Percentiles rank a stretch among this genome's conserved stretches.
Conservation (phyloP, 35 echinoderm and acorn worm genomes). For the Strongylocentrotus purpuratus region DNA sequence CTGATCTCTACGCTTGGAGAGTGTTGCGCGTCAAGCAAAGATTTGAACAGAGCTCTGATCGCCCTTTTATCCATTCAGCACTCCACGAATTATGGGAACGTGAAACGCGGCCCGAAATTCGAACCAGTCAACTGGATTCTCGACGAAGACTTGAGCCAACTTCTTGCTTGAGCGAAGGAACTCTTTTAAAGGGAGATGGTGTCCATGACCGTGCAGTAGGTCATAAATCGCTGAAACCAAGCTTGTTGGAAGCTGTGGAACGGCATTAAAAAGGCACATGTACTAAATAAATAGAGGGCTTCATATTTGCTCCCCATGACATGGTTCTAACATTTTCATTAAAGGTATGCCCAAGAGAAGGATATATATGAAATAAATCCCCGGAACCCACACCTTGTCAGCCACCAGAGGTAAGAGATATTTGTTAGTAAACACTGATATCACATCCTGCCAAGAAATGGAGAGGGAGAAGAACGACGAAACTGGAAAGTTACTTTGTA, state of each 20-base stretch:
- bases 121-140: neutral
- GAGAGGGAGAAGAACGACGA: neutral
- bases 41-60: neutral
- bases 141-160: neutral
- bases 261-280: neutral
- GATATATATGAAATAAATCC: neutral
- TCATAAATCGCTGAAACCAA: too few relatives aligned
- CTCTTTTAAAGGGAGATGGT: neutral
- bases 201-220: too few relatives aligned
- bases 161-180: neutral
- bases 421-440: neutral
- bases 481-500: conserved; percentile 2
- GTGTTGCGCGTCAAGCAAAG: conserved; percentile 23
- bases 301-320: neutral
- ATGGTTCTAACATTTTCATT: neutral
- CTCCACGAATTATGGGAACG: conserved; percentile 23
- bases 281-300: neutral
- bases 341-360: neutral
- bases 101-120: neutral
- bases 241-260: neutral
- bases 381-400: neutral
- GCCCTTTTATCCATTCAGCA: conserved; percentile 31
- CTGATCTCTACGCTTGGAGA: neutral
- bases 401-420: neutral
- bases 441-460: neutral